Conservation (phyloP, 2,888 invertebrate genomes). For the Pristionchus entomophagus region DNA sequence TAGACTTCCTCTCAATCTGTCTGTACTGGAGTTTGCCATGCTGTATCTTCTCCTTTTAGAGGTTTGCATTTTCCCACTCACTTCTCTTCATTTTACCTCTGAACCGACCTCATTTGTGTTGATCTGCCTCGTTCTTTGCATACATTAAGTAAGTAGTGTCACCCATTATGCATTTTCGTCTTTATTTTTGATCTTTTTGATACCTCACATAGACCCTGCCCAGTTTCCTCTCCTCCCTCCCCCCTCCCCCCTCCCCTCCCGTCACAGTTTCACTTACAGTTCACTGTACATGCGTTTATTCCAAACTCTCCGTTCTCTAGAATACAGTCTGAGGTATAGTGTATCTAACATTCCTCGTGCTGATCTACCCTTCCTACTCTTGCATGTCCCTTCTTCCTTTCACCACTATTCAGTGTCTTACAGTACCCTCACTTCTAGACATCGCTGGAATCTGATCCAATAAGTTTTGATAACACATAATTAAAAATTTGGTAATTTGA, state of each 20-base stretch:
- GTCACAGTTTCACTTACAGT: neutral
- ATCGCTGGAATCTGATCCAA: neutral
- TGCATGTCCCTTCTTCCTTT: neutral
- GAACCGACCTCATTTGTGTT: neutral
- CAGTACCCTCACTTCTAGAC: neutral
- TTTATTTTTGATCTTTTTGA: neutral
- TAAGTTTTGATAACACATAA: neutral
- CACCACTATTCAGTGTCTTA: neutral
- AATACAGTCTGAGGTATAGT: neutral
- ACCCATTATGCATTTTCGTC: neutral
- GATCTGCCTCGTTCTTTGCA: neutral
- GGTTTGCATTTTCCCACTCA: neutral
- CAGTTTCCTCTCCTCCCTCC: neutral
- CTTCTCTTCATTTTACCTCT: neutral
- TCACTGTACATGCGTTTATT: neutral
- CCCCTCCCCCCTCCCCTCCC: neutral
- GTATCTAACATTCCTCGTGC: neutral
- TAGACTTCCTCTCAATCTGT: no score
- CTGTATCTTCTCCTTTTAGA: neutral
- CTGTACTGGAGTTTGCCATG: neutral
- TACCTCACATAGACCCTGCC: neutral
- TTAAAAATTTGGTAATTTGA: neutral
- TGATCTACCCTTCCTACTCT: neutral
- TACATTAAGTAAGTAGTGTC: no score
- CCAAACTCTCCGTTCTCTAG: neutral